Evolutionary conservation across 2,888 invertebrate genomes (phyloP), one percentile per base, ranked within the genome.

Genomic region (Flabesymbios commensalis): DNA sequence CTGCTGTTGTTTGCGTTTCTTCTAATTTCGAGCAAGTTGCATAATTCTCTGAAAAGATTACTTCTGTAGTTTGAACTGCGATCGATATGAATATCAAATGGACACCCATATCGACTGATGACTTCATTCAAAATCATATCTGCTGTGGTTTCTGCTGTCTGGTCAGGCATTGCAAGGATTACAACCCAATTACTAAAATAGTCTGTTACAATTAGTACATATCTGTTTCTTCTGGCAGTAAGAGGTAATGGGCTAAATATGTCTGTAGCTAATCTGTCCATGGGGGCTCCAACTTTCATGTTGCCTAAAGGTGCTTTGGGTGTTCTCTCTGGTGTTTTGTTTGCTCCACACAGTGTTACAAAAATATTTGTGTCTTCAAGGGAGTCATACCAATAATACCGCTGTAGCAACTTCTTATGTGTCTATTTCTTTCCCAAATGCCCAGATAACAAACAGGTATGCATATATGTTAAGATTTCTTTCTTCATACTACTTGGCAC

Each of bases 1-100:
- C n/a, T n/a, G n/a, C n/a, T n/a, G n/a, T n/a, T n/a, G n/a, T n/a
- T n/a, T n/a, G n/a, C n/a, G n/a, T n/a, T n/a, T n/a, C n/a, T n/a
- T n/a, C n/a, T n/a, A n/a, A n/a, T n/a, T n/a, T n/a, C n/a, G n/a
- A n/a, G n/a, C n/a, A n/a, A n/a, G n/a, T n/a, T 7, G 51, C 67
- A 70, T 69, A 43, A 64, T 65, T 53, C 73, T 72, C 32, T 7
- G 28, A 70, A 68, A n/a, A 66, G 10, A 42, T 53, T 26, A 51
- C 64, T 66, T 43, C 68, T 61, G 57, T 62, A 68, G 19, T 62
- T 62, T 14, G 54, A 4, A 1, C 69, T 67, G 32, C 62, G 67
- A 26, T 69, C 69, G 36, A 57, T 47, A 32, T 65, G 69, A 22
- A 68, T 45, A 10, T 56, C 45, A 7, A 56, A 36, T 1, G 62